Base-by-base conservation (phyloP, 2,888 invertebrate genomes). In the Acleris cristana region DNA sequence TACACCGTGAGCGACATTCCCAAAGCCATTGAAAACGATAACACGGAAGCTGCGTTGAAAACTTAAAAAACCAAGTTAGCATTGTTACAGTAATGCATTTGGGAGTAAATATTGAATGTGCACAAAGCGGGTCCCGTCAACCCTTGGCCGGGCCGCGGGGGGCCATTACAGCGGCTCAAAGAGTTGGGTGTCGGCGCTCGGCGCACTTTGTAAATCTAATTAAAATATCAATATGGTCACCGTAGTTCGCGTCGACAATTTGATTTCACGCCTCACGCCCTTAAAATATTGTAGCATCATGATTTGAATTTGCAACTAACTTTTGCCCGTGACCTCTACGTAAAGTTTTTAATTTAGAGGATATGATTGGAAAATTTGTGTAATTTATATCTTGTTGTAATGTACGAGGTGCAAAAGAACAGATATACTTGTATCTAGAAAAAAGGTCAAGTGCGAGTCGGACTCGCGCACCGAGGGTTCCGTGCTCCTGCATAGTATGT, bases 201-300 rank as follows among this genome's bases (percentile, higher is more conserved):
- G 84, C 74, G 72, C 72, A 90, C 90, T 90, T 91, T 90, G 91
- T 90, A 89, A 91, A 92, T 92, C 92, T 92, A 92, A 92, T 92
- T 92, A 92, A 92, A 92, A 92, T 92, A 92, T 92, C 92, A 92
- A 92, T 92, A 92, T 92, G 92, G 85, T 91, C 83, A 80, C 87
- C 84, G 84, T 79, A 86, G 83, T 80, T 86, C 87, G 87, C 87
- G 88, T 85, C 87, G 87, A 91, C 89, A 89, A 91, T 91, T 91
- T 83, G 87, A 92, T 92, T 92, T 91, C 88, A 92, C 89, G 91
- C 89, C 84, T 87, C 78, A 81, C 85, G 79, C 84, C 83, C 80
- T 79, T 72, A 55, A 52, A 71, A 73, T 71, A 65, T 77, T 74
- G 56, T 44, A 8, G 21, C 56, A 44, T 23, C 54, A 55, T 44